These are phyloP conservation scores for Drosophila carrolli DNA, from an alignment of 1,140 invertebrate genomes.

Conservation along the genomic window DNA sequence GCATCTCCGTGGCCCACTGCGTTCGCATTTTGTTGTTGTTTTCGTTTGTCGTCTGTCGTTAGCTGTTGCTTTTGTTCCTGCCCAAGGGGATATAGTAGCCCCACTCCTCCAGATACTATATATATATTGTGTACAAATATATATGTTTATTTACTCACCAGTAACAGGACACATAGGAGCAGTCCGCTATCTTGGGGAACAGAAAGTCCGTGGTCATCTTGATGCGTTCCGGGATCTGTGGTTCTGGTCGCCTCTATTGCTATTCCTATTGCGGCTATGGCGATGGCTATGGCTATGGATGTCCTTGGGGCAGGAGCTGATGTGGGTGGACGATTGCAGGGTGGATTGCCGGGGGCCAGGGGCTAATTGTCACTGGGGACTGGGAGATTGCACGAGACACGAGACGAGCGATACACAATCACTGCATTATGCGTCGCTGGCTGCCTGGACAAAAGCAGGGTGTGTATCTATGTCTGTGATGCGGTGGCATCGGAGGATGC, in stretches of 20 bases:
- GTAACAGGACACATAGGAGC: slow-evolving; percentile 89
- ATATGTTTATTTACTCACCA: slow-evolving; percentile 85
- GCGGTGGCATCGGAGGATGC: slow-evolving; percentile 35
- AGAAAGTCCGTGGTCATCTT: slow-evolving; percentile 81
- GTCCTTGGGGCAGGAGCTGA: neutral
- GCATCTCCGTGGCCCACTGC: neutral
- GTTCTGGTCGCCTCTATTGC: slow-evolving; percentile 5
- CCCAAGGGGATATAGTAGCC: slow-evolving; percentile 4
- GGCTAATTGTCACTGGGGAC: slow-evolving; percentile 24
- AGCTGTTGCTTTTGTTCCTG: slow-evolving; percentile 44
- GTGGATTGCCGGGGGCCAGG: neutral
- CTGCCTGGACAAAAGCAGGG: slow-evolving; percentile 36
- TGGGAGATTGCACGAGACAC: slow-evolving; percentile 23
- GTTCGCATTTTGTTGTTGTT: slow-evolving; percentile 10
- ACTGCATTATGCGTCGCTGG: slow-evolving; percentile 52
- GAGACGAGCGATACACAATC: slow-evolving; percentile 25
- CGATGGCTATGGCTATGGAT: slow-evolving; percentile 5
- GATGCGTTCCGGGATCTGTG: slow-evolving; percentile 16
- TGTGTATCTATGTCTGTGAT: slow-evolving; percentile 37
- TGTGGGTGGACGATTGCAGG: neutral
- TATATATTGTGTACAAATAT: neutral
- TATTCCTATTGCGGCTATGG: neutral
- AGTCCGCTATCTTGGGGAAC: slow-evolving; percentile 88
- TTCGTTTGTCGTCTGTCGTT: slow-evolving; percentile 12
- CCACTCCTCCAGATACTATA: neutral